These are phyloP conservation scores for Cheiracanthium punctorium DNA, from an alignment of 2,888 invertebrate species.

Conservation along the genomic window DNA sequence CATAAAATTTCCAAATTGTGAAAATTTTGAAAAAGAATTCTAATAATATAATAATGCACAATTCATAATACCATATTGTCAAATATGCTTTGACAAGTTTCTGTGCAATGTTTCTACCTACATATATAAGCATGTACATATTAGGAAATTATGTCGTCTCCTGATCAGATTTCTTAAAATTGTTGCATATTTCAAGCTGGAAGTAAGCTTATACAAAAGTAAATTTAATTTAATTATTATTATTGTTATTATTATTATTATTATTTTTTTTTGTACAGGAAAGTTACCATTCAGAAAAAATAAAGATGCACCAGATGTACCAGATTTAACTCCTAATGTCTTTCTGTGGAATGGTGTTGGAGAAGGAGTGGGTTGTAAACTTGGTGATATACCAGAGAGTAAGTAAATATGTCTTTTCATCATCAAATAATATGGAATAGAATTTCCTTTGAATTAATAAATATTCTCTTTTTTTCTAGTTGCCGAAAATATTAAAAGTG, in stretches of 20 bases:
- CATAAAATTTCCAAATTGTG: too few relatives aligned
- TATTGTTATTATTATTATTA: background rate
- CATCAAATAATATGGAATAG: background rate
- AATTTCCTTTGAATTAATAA: background rate
- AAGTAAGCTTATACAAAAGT: too few relatives aligned
- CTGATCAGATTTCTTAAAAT: too few relatives aligned
- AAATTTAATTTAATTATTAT: too few relatives aligned
- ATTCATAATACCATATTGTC: too few relatives aligned
- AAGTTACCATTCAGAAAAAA: constrained; percentile 20
- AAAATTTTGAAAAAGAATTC: too few relatives aligned
- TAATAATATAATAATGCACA: too few relatives aligned
- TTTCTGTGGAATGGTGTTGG: constrained; percentile 2
- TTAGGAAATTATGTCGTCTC: too few relatives aligned
- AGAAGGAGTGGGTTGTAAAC: background rate
- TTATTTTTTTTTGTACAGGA: constrained; percentile 24
- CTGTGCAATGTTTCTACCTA: too few relatives aligned
- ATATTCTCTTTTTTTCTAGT: background rate
- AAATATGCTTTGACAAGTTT: too few relatives aligned
- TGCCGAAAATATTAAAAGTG: background rate
- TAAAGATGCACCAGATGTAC: constrained; percentile 7
- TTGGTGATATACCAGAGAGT: constrained; percentile 1
- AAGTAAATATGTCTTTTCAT: background rate
- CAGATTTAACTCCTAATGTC: constrained; percentile 22
- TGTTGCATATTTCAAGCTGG: too few relatives aligned
- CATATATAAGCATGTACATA: too few relatives aligned